These are phyloP conservation scores for Monoplex corrugatus DNA, from an alignment of 2,888 invertebrate genomes.

Conservation along the genomic window DNA sequence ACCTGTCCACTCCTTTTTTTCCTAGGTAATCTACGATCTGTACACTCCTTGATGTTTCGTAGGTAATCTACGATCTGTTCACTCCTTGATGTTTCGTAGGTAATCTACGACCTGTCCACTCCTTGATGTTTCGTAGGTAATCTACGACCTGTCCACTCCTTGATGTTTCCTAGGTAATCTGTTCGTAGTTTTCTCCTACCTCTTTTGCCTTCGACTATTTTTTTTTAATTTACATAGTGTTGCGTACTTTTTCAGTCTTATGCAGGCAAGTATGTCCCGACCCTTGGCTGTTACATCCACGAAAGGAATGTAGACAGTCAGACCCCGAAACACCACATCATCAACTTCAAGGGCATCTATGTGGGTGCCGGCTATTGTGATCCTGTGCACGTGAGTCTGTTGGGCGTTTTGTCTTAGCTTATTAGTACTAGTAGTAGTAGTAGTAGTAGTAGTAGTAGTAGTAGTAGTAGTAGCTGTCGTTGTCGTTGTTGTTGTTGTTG, in stretches of 20 bases:
- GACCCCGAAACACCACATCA: constrained; percentile 50
- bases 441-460: constrained; percentile 13
- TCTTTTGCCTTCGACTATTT: not conserved
- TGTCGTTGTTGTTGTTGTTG: too few relatives aligned
- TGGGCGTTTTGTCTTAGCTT: not conserved
- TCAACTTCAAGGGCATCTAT: constrained; percentile 77
- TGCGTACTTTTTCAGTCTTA: constrained; percentile 79
- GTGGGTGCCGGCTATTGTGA: constrained; percentile 79
- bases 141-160: too few relatives aligned
- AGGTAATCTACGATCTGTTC: too few relatives aligned
- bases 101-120: too few relatives aligned
- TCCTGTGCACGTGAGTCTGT: constrained; percentile 68
- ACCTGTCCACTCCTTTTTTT: too few relatives aligned
- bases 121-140: too few relatives aligned
- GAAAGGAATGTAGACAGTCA: constrained; percentile 61
- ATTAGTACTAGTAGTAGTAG: constrained; percentile 13
- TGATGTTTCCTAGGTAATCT: too few relatives aligned
- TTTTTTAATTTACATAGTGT: constrained; percentile 11
- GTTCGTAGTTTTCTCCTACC: too few relatives aligned
- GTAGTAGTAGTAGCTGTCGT: not conserved
- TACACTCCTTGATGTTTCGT: too few relatives aligned
- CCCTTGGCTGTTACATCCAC: constrained; percentile 83
- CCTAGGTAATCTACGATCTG: too few relatives aligned
- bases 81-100: too few relatives aligned
- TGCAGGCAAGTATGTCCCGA: constrained; percentile 89